Evolutionary conservation across 2,888 invertebrate species (phyloP), one percentile per base, ranked within the genome.

Genomic region (Ophraella communa): DNA sequence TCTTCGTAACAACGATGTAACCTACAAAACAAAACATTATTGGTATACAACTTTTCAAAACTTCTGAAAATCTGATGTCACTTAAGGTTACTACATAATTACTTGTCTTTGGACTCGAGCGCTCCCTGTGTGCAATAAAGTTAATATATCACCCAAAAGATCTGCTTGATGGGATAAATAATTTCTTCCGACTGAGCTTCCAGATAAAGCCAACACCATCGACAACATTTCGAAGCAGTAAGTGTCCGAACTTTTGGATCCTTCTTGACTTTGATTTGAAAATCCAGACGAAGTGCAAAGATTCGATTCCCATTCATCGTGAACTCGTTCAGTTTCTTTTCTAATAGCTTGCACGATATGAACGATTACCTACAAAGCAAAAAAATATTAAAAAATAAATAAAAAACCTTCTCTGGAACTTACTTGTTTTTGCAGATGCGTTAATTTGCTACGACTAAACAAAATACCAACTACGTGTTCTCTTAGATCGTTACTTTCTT

Each of bases 181-280:
- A 1, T 91, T 89, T 24, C 96, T 86, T 0, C 97, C 97, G 0
- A 96, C 95, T 0, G 91, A 88, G 73, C 96, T 96, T 2, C 97
- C 97, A 68, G 96, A 96, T 44, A 98, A 83, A 0, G 98, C 97
- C 73, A 96, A 81, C 53, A 95, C 96, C 92, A 97, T 92, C 3
- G 96, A 96, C 20, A 98, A 84, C 94, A 98, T 95, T 85, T 98
- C 97, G 79, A 97, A 98, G 83, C 97, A 97, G 81, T 96, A 98
- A n/a, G 95, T 95, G 81, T 98, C 97, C 1, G 86, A 84, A 64
- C 84, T 83, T 77, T 86, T 87, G 2, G 80, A 80, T 20, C 81
- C 76, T 70, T 85, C 85, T 42, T 69, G 68, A 66, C 84, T 84
- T 52, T 78, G 74, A 30, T 76, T 77, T 3, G 80, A 78, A 18